A percentile compares a stretch with the other conserved stretches of the same genome.
Conservation (phyloP, 2,113 vertebrate genomes). For the Hemiscyllium ocellatum region DNA sequence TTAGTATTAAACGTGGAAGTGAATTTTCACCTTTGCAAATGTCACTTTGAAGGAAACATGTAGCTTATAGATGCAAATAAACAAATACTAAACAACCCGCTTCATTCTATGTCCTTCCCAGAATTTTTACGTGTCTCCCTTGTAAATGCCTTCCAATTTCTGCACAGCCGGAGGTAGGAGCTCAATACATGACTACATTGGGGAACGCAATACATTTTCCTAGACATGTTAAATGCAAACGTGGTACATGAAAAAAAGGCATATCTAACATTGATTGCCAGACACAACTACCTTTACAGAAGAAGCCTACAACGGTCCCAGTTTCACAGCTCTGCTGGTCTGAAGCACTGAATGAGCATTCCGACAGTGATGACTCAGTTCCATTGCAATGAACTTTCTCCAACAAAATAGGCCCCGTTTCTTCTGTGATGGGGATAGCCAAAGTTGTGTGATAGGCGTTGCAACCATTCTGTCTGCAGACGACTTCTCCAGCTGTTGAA, state of each 20-base stretch:
- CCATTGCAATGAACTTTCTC: neutral
- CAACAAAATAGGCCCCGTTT: neutral
- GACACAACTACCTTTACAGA: neutral
- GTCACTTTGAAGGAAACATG: too few species aligned
- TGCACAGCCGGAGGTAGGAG: neutral
- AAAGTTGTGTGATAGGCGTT: neutral
- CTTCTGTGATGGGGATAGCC: neutral
- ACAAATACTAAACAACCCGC: too few species aligned
- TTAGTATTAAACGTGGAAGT: too few species aligned
- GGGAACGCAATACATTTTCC: neutral
- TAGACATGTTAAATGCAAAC: neutral
- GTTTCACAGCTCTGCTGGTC: neutral
- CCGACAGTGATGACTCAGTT: neutral
- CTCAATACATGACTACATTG: neutral
- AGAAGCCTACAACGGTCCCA: neutral
- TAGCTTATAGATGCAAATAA: too few species aligned
- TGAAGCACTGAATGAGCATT: neutral
- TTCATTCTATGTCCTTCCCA: too few species aligned
- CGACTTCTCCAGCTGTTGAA: too few species aligned
- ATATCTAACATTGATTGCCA: neutral
- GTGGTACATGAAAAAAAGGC: too few species aligned
- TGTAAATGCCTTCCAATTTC: too few species aligned
- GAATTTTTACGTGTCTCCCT: too few species aligned
- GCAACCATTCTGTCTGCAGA: neutral
- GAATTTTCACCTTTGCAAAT: too few species aligned